Evolutionary conservation across 2,113 vertebrate genomes (phyloP), one percentile per base, ranked within the genome.

Genomic region (Orcinus orca): DNA sequence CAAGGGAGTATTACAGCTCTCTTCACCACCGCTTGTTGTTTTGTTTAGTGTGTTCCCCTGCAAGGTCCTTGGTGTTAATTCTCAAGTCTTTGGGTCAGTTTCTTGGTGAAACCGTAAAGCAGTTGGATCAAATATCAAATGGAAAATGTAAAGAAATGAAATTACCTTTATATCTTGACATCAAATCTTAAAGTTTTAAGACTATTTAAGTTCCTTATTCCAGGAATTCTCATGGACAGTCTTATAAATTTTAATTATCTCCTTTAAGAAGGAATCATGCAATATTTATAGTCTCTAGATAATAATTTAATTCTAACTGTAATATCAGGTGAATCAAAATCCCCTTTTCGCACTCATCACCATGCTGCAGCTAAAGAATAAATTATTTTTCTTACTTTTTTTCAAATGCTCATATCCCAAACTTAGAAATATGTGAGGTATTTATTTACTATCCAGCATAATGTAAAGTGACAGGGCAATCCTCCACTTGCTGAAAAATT

Each of bases 91-190:
- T 79, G 73, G 47, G 18, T 73, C 41, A 70, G 65, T 88, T 9
- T 6, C 89, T 88, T 81, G 58, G 50, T 74, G 31, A 60, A 92
- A 96, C 7, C 68, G 20, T 44, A 97, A 97, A 93, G 73, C 60
- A 79, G 25, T 36, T 88, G 33, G 62, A 50, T 62, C 25, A 50
- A 68, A 77, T 47, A 79, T 38, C 89, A 60, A 96, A 93, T 93
- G 68, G 44, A 77, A 97, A 98, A 96, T 33, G 1, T 60, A 90
- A 93, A 97, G 94, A 84, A 96, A 90, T 58, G 84, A 67, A 96
- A 97, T 93, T 68, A 53, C 50, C 36, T 63, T 87, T 85, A 71
- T 4, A 88, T 79, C 89, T 65, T 70, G 94, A 77, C 74, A 93
- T 79, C 47, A 88, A 95, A 97, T 96, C 88, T 96, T 96, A 96